Base-by-base conservation (phyloP, 2,888 invertebrate genomes). In the Drosophila bunnanda region DNA sequence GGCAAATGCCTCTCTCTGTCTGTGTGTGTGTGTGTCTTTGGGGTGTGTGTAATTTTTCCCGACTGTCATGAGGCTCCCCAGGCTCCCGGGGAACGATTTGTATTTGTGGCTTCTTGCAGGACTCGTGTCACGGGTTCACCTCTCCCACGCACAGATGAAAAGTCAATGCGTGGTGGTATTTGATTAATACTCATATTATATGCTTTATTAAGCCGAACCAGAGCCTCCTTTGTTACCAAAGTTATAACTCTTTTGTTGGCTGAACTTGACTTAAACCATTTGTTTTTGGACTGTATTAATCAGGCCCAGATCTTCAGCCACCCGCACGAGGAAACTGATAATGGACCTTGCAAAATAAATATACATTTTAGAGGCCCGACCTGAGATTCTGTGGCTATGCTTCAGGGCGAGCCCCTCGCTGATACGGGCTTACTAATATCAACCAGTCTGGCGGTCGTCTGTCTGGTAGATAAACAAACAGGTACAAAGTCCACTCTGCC, bases 131-230 rank as follows among this genome's bases (percentile, higher is more conserved):
- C 57, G 69, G 54, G 52, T 20, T 43, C 61, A 64, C 34, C 53
- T 46, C 46, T 57, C 50, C 41, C 59, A 56, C 44, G 44, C 62
- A 52, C 50, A 78, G 76, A 74, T 81, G 79, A 79, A 84, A 84
- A 89, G 88, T 87, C 84, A 84, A 89, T 89, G 79, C 75, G 71
- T 73, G 80, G 74, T 73, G 80, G 79, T 73, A 71, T 76, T 87
- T 84, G 89, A 84, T 84, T 84, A 87, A 84, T 84, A 82, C 82
- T 76, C 88, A 87, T 87, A 84, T 84, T 89, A 84, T 84, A 84
- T 82, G 89, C 85, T 88, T 87, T 89, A 84, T 89, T 84, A 89
- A 74, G 72, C 82, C 65, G 13, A n/a, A 10, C 38, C 68, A 36
- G 25, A n/a, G 34, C 44, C 57, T 44, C 36, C 28, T 59, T 83